Evolutionary conservation across 2,888 invertebrate species (phyloP).

Genomic region (Pterostichus madidus): DNA sequence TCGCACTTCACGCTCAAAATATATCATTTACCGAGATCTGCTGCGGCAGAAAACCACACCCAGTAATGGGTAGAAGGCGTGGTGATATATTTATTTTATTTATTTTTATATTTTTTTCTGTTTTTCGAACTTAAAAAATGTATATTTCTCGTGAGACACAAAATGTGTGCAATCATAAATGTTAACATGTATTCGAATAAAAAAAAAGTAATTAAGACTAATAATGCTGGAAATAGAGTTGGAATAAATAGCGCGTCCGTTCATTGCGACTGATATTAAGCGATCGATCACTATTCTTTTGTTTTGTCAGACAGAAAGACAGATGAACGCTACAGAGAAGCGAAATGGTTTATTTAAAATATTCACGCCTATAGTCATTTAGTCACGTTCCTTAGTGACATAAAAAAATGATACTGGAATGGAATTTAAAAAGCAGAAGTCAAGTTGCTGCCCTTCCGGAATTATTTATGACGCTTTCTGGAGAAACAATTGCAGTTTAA

Average conservation of each 20-base stretch:
- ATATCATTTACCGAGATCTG: too few species aligned
- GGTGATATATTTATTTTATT: too few species aligned
- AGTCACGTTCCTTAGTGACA: constrained; percentile 50
- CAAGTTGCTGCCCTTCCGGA: not conserved
- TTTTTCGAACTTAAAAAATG: too few species aligned
- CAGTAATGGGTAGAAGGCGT: too few species aligned
- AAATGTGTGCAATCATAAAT: too few species aligned
- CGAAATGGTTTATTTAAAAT: constrained; percentile 58
- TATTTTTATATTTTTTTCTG: too few species aligned
- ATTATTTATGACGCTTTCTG: constrained; percentile 44
- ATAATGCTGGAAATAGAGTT: not conserved
- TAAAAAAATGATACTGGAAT: constrained; percentile 44
- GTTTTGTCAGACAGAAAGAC: constrained; percentile 49
- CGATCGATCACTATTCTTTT: constrained; percentile 52
- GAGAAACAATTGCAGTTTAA: constrained; percentile 48
- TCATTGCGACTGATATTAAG: constrained; percentile 34
- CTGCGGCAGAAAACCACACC: too few species aligned
- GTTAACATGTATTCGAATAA: not conserved
- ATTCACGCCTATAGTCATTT: constrained; percentile 58
- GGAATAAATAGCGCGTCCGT: not conserved
- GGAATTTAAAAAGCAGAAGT: constrained; percentile 43
- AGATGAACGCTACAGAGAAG: constrained; percentile 33
- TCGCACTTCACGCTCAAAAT: too few species aligned
- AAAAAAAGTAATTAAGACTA: not conserved
- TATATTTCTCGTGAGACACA: too few species aligned